Percentiles rank a stretch among this genome's conserved stretches.
Evolutionary conservation across 2,888 invertebrate genomes (phyloP).

Genomic region (Eledona agricola): DNA sequence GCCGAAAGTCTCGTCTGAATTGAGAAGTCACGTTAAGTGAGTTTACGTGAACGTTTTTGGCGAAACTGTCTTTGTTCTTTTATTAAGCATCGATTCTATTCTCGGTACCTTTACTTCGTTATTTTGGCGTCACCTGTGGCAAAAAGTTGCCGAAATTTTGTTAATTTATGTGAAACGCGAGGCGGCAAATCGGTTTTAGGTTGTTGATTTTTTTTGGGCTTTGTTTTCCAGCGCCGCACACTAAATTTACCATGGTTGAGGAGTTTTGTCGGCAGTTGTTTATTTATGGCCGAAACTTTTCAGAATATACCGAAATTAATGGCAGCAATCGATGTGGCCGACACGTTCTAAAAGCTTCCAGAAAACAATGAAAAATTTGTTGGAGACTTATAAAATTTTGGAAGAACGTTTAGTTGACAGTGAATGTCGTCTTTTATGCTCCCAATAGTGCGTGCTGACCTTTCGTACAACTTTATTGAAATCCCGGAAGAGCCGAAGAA

Average conservation of each 20-base stretch:
- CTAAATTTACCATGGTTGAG: slow-evolving; percentile 12
- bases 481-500: slow-evolving; percentile 7
- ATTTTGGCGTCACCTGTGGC: too few species aligned
- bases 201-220: slow-evolving; percentile 6
- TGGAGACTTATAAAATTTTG: too few species aligned
- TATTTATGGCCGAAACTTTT: slow-evolving; percentile 20
- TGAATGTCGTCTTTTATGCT: slow-evolving; percentile 2
- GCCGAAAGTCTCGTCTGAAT: slow-evolving; percentile 6
- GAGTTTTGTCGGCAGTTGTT: slow-evolving; percentile 20
- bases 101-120: not conserved
- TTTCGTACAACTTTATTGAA: slow-evolving; percentile 8
- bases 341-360: too few species aligned
- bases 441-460: slow-evolving; percentile 6
- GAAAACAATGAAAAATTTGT: too few species aligned
- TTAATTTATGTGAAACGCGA: too few species aligned
- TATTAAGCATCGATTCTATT: slow-evolving; percentile 15
- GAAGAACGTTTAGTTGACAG: slow-evolving; percentile 12
- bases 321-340: too few species aligned
- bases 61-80: slow-evolving; percentile 17
- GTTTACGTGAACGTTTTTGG: slow-evolving; percentile 26
- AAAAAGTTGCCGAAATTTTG: too few species aligned
- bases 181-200: too few species aligned
- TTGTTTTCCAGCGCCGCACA: slow-evolving; percentile 19
- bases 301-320: too few species aligned
- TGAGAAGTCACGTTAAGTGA: slow-evolving; percentile 20